Base-by-base conservation (phyloP, 2,113 vertebrate genomes). In the Osmerus mordax region DNA sequence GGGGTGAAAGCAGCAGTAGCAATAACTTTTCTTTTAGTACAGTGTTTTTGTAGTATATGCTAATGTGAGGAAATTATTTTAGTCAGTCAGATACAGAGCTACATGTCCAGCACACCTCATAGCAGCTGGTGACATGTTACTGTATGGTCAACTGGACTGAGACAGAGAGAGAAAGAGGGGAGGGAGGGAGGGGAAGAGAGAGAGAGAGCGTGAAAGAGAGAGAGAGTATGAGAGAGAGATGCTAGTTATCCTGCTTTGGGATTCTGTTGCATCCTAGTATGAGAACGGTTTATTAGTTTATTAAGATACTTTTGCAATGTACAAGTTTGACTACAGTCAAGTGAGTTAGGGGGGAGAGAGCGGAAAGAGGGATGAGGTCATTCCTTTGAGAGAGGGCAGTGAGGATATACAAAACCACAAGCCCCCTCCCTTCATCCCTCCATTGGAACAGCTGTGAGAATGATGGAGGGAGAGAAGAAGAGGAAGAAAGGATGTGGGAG, bases 11-110 rank as follows among this genome's bases (percentile, higher is more conserved):
- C 78, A 78, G 77, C 82, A 82, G 78, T 61, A 4, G 80, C 80
- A 82, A 83, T 85, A 88, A 88, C 83, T 86, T 87, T 79, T 80
- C 74, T 74, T 87, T 88, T 88, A 77, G 84, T 84, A 80, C 83
- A 81, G 73, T 81, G 84, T 78, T 85, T 87, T 86, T 85, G 81
- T 81, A 73, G 72, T 87, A 75, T 78, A 81, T 85, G 82, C 78
- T 86, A 87, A 88, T 89, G 72, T 51, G 65, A 68, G 70, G 54
- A 75, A 67, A 66, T 82, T 80, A 67, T 84, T 87, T 85, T 83
- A 83, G 86, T 88, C 83, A 65, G 36, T 4, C 9, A 29, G 61
- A 32, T 63, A 63, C 16, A 63, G 28, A 23, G 28, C 36, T 41
- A 6, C 36, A 41, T 23, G 25, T 47, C 41, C 41, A 47, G 41